These are phyloP conservation scores for Gonatopus flavifemur DNA, from an alignment of 1,140 invertebrate species.

Conservation along the genomic window DNA sequence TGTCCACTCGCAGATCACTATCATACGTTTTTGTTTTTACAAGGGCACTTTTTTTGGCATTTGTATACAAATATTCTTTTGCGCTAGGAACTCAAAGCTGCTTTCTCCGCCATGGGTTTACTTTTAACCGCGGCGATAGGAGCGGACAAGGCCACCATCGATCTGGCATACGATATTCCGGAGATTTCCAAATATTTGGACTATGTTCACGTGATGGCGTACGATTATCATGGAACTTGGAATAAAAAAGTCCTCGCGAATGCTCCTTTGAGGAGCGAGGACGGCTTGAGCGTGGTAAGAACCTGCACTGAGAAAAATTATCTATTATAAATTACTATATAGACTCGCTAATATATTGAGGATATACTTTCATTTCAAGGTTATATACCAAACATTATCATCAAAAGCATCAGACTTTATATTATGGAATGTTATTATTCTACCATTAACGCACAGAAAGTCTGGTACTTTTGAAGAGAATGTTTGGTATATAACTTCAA, in stretches of 20 bases:
- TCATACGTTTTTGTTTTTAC: no score
- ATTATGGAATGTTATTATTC: no score
- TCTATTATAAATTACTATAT: no score
- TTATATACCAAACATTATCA: no score
- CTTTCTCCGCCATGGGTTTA: slow-evolving; percentile 61
- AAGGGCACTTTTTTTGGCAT: neutral
- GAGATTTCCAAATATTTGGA: slow-evolving; percentile 74
- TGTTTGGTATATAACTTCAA: no score
- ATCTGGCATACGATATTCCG: slow-evolving; percentile 74
- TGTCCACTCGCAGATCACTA: no score
- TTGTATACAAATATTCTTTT: slow-evolving; percentile 9
- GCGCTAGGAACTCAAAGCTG: slow-evolving; percentile 64
- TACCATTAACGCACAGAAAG: no score
- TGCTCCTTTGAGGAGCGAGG: slow-evolving; percentile 60
- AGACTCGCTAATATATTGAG: no score
- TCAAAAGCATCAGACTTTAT: no score
- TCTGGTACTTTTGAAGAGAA: no score
- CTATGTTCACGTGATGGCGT: slow-evolving; percentile 86
- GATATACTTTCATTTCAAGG: no score
- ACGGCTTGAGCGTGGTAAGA: slow-evolving; percentile 65
- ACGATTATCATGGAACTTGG: slow-evolving; percentile 88
- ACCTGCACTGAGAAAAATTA: neutral
- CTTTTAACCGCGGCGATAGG: slow-evolving; percentile 77
- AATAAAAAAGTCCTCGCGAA: slow-evolving; percentile 75
- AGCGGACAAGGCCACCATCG: slow-evolving; percentile 70